These are phyloP conservation scores for Polyommatus icarus DNA, from an alignment of 2,888 invertebrate species.

Conservation along the genomic window DNA sequence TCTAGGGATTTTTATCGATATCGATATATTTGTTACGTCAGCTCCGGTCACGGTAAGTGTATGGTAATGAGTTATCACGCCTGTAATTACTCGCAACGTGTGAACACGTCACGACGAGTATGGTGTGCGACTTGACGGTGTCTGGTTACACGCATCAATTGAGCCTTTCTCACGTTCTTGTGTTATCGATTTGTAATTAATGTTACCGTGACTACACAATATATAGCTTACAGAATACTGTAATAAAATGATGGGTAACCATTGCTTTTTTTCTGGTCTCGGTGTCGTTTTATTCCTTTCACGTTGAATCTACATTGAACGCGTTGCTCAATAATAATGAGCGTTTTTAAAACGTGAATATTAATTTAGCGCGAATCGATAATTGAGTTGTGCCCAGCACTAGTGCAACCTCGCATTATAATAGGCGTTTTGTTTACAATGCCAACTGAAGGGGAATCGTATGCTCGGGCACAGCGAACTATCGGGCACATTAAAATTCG, in stretches of 20 bases:
- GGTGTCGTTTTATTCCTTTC: neutral
- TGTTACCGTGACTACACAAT: neutral
- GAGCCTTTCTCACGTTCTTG: slow-evolving; percentile 2
- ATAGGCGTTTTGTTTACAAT: slow-evolving; percentile 79
- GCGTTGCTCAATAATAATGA: neutral
- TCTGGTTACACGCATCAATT: slow-evolving; percentile 3
- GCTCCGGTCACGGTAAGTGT: slow-evolving; percentile 11
- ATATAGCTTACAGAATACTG: neutral
- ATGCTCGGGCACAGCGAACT: slow-evolving; percentile 41
- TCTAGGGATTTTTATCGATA: neutral
- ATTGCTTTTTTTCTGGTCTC: neutral
- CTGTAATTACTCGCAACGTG: slow-evolving; percentile 3
- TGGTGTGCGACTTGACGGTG: slow-evolving; percentile 11
- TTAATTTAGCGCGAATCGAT: slow-evolving; percentile 14
- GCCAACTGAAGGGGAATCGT: slow-evolving; percentile 68
- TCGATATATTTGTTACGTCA: neutral
- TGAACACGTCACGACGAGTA: slow-evolving; percentile 1
- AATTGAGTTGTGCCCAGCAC: slow-evolving; percentile 53
- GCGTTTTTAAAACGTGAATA: slow-evolving; percentile 14
- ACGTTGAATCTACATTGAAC: neutral
- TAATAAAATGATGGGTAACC: neutral
- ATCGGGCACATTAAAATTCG: slow-evolving; percentile 44
- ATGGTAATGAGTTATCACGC: slow-evolving; percentile 18
- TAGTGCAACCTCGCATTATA: slow-evolving; percentile 65
- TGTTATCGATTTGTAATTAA: neutral